phyloP scores from a whole-genome alignment of 2,888 invertebrate genomes.

The Minunthozetes semirufus region DNA sequence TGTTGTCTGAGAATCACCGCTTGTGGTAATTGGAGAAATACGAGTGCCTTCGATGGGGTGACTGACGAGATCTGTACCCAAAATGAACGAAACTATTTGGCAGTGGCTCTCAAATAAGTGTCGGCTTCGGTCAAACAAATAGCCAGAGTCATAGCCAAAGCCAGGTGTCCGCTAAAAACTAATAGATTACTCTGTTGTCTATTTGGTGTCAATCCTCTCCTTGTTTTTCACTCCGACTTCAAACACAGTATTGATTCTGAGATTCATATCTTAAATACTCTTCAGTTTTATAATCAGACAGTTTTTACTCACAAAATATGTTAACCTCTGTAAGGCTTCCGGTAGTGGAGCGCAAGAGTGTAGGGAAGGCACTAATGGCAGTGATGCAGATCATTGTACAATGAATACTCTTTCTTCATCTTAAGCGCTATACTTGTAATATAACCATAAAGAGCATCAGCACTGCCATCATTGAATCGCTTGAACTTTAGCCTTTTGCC shows the following conservation, averaged over 20 bases:
- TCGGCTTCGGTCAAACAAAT: conserved; percentile 5
- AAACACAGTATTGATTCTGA: not conserved
- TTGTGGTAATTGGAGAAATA: conserved; percentile 17
- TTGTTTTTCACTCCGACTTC: not conserved
- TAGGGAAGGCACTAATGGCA: no score
- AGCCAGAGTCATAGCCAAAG: no score
- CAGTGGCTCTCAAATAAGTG: not conserved
- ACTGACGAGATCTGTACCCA: conserved; percentile 9
- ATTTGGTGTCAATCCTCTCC: not conserved
- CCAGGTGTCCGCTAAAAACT: conserved; percentile 15
- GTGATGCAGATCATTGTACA: conserved; percentile 9
- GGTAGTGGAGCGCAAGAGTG: not conserved
- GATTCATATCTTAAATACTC: not conserved
- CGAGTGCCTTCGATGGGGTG: not conserved
- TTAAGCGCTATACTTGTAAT: not conserved
- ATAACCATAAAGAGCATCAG: not conserved
- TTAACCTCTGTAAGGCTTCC: not conserved
- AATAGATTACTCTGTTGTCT: conserved; percentile 12
- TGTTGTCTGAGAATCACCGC: conserved; percentile 1
- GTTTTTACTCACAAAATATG: not conserved
- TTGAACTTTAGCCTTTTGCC: not conserved
- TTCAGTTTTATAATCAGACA: not conserved
- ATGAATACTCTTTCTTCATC: not conserved
- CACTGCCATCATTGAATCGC: not conserved
- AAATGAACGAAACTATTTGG: no score